A percentile compares a stretch with the other conserved stretches of the same genome.
Evolutionary conservation across 2,888 invertebrate species (phyloP).

Genomic region (Rutpela maculata): DNA sequence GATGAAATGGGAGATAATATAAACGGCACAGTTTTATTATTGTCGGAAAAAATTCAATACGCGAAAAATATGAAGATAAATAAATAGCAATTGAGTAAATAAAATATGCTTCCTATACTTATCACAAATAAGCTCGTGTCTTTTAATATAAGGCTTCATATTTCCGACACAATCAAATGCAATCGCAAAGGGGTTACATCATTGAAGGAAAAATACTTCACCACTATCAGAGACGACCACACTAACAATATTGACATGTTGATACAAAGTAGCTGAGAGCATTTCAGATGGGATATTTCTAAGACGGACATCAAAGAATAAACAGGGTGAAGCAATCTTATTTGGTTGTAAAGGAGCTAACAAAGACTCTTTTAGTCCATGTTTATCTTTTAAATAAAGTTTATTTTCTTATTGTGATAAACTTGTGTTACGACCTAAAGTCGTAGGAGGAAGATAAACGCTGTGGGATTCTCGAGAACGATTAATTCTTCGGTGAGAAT

Average conservation of each 20-base stretch:
- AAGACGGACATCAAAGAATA: slow-evolving; percentile 29
- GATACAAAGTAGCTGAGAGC: slow-evolving; percentile 27
- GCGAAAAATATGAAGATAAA: too few species aligned
- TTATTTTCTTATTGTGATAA: slow-evolving; percentile 2
- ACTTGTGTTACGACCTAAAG: too few species aligned
- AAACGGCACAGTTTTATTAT: too few species aligned
- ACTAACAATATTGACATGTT: slow-evolving; percentile 31
- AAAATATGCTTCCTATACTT: not conserved
- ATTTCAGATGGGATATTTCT: slow-evolving; percentile 13
- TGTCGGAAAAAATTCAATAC: too few species aligned
- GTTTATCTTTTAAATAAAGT: slow-evolving; percentile 17
- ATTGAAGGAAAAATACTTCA: slow-evolving; percentile 9
- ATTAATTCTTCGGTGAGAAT: too few species aligned
- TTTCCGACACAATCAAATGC: not conserved
- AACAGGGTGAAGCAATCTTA: slow-evolving; percentile 22
- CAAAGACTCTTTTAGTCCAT: slow-evolving; percentile 5
- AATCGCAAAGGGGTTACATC: slow-evolving; percentile 4
- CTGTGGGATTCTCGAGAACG: too few species aligned
- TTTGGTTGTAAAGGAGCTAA: slow-evolving; percentile 15
- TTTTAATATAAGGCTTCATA: not conserved
- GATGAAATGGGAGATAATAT: too few species aligned
- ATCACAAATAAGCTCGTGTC: not conserved
- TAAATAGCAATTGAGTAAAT: too few species aligned
- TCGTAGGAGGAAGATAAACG: too few species aligned
- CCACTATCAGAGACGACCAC: slow-evolving; percentile 17